Percentiles rank a stretch among this genome's conserved stretches.
These are phyloP conservation scores for Sylvia atricapilla DNA, from an alignment of 2,113 vertebrate species.

Conservation along the genomic window DNA sequence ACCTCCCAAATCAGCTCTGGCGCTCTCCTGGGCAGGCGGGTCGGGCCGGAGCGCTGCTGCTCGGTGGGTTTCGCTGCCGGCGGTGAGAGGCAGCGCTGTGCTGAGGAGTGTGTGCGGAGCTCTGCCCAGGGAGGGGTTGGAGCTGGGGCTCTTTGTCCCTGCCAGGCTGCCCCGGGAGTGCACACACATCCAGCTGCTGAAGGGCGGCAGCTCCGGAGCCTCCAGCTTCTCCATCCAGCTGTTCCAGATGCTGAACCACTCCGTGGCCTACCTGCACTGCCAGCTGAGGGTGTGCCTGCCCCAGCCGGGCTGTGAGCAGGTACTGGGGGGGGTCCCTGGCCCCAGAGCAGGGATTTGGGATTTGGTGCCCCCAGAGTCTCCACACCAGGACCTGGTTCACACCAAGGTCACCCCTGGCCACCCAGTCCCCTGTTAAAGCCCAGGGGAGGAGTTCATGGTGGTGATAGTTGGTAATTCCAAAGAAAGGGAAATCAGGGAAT, in stretches of 20 bases:
- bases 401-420: background rate
- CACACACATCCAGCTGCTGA: constrained; percentile 66
- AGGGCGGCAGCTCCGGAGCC: constrained; percentile 51
- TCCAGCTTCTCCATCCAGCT: constrained; percentile 78
- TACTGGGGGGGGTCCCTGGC: background rate
- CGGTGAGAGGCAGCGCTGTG: rapidly evolving
- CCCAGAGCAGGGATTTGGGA: background rate
- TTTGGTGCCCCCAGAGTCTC: background rate
- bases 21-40: background rate
- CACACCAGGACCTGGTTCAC: background rate
- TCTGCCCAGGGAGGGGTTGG: background rate
- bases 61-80: background rate
- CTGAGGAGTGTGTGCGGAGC: background rate
- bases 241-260: constrained; percentile 82
- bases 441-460: background rate
- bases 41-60: rapidly evolving
- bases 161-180: constrained; percentile 59
- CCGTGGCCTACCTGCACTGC: constrained; percentile 75
- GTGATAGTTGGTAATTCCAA: background rate
- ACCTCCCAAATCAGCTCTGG: background rate
- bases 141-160: background rate
- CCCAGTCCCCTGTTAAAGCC: rapidly evolving
- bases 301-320: constrained; percentile 65
- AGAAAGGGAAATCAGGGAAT: background rate
- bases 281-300: constrained; percentile 72